Evolutionary conservation across 2,888 invertebrate genomes (phyloP), one percentile per base, ranked within the genome.

Genomic region (Oscheius sp.): DNA sequence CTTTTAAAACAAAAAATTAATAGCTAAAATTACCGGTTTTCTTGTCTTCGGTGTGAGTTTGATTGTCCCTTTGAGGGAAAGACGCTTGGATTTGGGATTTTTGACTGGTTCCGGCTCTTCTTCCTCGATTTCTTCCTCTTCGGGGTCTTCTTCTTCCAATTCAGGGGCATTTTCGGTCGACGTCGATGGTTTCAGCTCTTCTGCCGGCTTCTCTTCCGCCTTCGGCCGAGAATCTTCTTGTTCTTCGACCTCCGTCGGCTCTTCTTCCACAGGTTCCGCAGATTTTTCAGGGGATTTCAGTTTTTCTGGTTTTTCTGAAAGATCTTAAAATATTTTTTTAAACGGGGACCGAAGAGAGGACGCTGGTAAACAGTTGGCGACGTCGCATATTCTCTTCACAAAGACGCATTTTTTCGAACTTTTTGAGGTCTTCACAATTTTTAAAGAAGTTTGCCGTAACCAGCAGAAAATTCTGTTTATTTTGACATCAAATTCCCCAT

Each of bases 201-300:
- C 58, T 2, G n/a, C 27, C 25, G 58, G 25, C 58, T 58, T 58
- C 29, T 27, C 58, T 27, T 58, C 58, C 21, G 12, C 55, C 13
- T 7, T 6, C n/a, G 58, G 58, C 27, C 3, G 12, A 2, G 13
- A 9, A 1, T 58, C 29, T 29, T 13, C 21, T 21, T 2, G 49
- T 18, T 16, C 18, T 13, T 49, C n/a, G 2, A n/a, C 18, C 5
- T 16, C 49, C n/a, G 13, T n/a, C 5, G 49, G 49, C 13, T 49
- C 18, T 3, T 55, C 55, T 21, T 55, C 55, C 21, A 23, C 25
- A 3, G 2, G 16, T 5, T 16, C 49, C 16, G 55, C 9, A 3
- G 16, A 6, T 5, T 18, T 55, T 21, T 16, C 16, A 23, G 23
- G 18, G 55, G 16, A 16, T 49, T 49, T 18, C 6, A 49, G 6